A percentile compares a stretch with the other conserved stretches of the same genome.
Evolutionary conservation across 1,140 invertebrate species (phyloP).

Genomic region (Portunus trituberculatus): DNA sequence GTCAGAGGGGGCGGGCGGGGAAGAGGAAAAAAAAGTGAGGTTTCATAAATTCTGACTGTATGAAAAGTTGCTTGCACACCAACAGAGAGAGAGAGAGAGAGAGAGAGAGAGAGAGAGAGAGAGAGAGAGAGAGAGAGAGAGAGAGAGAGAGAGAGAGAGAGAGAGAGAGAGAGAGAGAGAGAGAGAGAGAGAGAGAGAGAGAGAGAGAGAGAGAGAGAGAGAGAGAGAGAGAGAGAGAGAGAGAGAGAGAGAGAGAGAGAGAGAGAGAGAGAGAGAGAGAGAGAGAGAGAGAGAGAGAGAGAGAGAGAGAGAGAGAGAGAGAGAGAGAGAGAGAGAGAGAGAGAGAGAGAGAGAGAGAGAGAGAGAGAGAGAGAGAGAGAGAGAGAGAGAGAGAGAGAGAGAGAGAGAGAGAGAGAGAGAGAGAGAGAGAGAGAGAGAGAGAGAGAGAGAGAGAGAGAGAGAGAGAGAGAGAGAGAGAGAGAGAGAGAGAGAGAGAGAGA

Average conservation of each 20-base stretch:
- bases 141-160: not conserved
- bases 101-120: no score
- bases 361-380: no score
- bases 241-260: slow-evolving; percentile 29
- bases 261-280: not conserved
- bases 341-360: no score
- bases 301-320: slow-evolving; percentile 29
- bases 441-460: slow-evolving; percentile 29
- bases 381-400: no score
- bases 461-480: slow-evolving; percentile 29
- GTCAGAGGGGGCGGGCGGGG: no score
- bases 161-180: slow-evolving; percentile 3
- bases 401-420: not conserved
- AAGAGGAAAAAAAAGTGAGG: no score
- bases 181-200: slow-evolving; percentile 29
- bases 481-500: slow-evolving; percentile 29
- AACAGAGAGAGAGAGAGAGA: no score
- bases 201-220: slow-evolving; percentile 29
- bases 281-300: slow-evolving; percentile 29
- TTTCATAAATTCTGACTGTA: no score
- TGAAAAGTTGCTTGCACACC: no score
- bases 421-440: slow-evolving; percentile 29
- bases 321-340: not conserved
- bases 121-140: no score
- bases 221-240: slow-evolving; percentile 29